phyloP scores from a whole-genome alignment of 2,113 vertebrate species.

The Lipophrys pholis region DNA sequence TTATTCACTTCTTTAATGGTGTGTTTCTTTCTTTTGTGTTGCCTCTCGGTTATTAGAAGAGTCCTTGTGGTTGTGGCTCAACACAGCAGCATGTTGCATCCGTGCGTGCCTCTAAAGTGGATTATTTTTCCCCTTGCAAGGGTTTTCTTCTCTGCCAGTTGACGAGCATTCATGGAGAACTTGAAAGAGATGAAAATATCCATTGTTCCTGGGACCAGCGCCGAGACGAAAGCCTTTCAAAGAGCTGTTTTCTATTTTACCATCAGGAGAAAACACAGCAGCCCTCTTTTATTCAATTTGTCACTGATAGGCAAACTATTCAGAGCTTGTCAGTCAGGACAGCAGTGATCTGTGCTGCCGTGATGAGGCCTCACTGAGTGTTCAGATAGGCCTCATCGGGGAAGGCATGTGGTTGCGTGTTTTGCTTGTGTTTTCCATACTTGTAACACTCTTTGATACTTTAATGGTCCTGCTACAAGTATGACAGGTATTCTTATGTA shows the following conservation, averaged over 20 bases:
- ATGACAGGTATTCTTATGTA: too few species aligned
- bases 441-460: too few species aligned
- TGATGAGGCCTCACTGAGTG: conserved; percentile 13
- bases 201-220: conserved; percentile 31
- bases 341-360: conserved; percentile 29
- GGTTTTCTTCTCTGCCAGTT: conserved; percentile 31
- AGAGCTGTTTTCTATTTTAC: conserved; percentile 36
- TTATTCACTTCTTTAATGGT: not conserved
- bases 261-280: conserved; percentile 30
- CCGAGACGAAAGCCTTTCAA: conserved; percentile 28
- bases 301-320: conserved; percentile 28
- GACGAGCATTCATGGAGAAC: conserved; percentile 18
- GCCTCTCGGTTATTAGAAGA: not conserved
- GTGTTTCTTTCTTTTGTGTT: not conserved
- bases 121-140: conserved; percentile 34
- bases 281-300: conserved; percentile 35
- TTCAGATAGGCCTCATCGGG: conserved; percentile 28
- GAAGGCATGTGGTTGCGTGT: not conserved
- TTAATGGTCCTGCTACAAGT: too few species aligned
- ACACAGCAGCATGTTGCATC: conserved; percentile 41
- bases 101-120: conserved; percentile 7
- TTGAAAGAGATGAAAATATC: conserved; percentile 39
- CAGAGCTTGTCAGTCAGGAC: not conserved
- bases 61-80: conserved; percentile 33
- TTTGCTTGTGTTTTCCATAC: conserved; percentile 37